Percentiles rank a stretch among this genome's conserved stretches.
Evolutionary conservation across 2,888 invertebrate species (phyloP).

Genomic region (Galeruca laticollis): DNA sequence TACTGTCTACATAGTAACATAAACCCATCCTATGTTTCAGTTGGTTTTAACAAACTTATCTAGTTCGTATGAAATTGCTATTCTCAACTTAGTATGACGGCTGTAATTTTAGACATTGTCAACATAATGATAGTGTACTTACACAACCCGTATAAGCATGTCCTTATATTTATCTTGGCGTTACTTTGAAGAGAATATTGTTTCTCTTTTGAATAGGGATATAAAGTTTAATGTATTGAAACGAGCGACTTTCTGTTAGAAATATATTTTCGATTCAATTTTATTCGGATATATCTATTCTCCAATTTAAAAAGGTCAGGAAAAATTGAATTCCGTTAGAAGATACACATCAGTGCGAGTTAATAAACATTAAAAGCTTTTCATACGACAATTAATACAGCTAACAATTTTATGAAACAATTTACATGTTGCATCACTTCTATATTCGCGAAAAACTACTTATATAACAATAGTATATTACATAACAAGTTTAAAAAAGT

Average conservation of each 20-base stretch:
- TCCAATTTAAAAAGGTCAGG: too few species aligned
- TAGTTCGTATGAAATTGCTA: slow-evolving; percentile 21
- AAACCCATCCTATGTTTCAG: slow-evolving; percentile 11
- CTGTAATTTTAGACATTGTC: slow-evolving; percentile 32
- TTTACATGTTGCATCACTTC: too few species aligned
- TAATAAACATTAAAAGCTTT: too few species aligned
- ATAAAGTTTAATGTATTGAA: neutral
- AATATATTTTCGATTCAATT: neutral
- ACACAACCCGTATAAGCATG: slow-evolving; percentile 34
- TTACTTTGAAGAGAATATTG: slow-evolving; percentile 19
- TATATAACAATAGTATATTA: too few species aligned
- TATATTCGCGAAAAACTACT: too few species aligned
- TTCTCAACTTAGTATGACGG: slow-evolving; percentile 31
- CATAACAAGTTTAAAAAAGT: too few species aligned
- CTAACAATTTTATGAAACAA: too few species aligned
- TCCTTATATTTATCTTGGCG: slow-evolving; percentile 33
- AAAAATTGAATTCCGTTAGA: too few species aligned
- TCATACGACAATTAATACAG: too few species aligned
- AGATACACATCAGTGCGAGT: too few species aligned
- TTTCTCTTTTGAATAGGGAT: neutral
- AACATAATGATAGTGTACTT: slow-evolving; percentile 11
- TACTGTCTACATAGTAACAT: neutral
- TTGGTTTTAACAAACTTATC: slow-evolving; percentile 32
- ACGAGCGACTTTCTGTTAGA: neutral
- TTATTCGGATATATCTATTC: neutral